Evolutionary conservation across 2,888 invertebrate species (phyloP).

Genomic region (Eremobia ochroleuca): DNA sequence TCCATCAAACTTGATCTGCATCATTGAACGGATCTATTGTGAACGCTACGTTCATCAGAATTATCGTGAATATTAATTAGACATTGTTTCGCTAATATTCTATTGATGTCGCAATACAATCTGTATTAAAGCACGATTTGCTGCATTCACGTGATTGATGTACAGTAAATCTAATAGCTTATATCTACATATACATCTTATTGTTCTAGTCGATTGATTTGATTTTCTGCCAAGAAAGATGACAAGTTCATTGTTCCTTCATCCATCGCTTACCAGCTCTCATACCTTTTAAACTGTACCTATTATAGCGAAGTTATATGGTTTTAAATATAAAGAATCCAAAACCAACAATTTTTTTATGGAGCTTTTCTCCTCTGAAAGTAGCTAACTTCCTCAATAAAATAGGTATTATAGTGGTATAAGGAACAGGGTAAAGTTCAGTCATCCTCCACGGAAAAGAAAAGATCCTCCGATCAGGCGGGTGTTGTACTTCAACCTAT

Average conservation of each 20-base stretch:
- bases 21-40: slow-evolving; percentile 15
- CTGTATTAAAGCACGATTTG: slow-evolving; percentile 15
- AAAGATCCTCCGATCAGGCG: background rate
- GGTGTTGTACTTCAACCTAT: too few species aligned
- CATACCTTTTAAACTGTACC: background rate
- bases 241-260: background rate
- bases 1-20: background rate
- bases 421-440: background rate
- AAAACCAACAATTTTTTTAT: background rate
- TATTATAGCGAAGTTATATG: background rate
- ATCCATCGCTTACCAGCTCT: background rate
- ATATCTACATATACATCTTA: background rate
- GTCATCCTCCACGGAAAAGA: background rate
- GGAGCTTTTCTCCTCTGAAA: too few species aligned
- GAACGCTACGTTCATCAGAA: slow-evolving; percentile 14
- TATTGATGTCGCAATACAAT: slow-evolving; percentile 23
- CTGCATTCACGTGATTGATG: slow-evolving; percentile 18
- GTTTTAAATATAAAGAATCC: background rate
- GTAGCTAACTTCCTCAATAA: background rate
- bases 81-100: slow-evolving; percentile 32
- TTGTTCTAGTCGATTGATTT: background rate
- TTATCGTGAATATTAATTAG: slow-evolving; percentile 39
- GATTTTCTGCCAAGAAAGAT: background rate
- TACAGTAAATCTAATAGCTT: background rate
- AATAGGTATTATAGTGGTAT: background rate